These are phyloP conservation scores for Hipparchia sbordonii DNA, from an alignment of 2,888 invertebrate species.

Conservation along the genomic window DNA sequence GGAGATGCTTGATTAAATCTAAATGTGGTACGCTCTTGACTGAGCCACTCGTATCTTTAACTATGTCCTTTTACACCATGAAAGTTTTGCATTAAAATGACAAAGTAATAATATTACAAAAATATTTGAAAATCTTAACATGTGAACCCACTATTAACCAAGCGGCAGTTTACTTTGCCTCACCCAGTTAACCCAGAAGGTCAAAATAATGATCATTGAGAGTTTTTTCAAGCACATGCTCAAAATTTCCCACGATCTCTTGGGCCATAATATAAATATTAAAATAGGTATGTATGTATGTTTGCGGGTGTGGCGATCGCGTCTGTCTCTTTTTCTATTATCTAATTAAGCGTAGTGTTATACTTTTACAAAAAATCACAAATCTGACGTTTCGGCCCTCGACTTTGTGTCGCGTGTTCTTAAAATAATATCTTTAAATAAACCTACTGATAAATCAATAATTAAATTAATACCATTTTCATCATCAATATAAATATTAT, in stretches of 20 bases:
- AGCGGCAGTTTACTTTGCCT: too few relatives aligned
- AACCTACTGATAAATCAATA: background rate
- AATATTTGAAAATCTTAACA: too few relatives aligned
- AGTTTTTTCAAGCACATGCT: background rate
- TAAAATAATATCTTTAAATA: slow-evolving; percentile 4
- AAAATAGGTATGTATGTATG: slow-evolving; percentile 53
- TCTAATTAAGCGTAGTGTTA: slow-evolving; percentile 78
- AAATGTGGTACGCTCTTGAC: background rate
- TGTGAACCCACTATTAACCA: too few relatives aligned
- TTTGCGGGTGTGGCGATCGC: slow-evolving; percentile 69
- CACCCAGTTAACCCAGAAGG: background rate
- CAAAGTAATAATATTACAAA: too few relatives aligned
- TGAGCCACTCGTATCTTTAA: too few relatives aligned
- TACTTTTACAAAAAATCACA: slow-evolving; percentile 79
- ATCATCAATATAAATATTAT: background rate
- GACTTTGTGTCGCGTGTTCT: slow-evolving; percentile 52
- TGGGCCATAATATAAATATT: slow-evolving; percentile 40
- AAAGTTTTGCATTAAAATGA: too few relatives aligned
- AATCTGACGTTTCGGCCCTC: slow-evolving; percentile 60
- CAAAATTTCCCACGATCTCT: background rate
- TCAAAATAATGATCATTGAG: background rate
- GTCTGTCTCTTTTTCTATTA: slow-evolving; percentile 60
- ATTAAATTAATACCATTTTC: slow-evolving; percentile 6
- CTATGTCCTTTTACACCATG: too few relatives aligned
- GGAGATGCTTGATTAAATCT: background rate